Evolutionary conservation across 2,888 invertebrate genomes (phyloP).

Genomic region (Sympetrum striolatum): DNA sequence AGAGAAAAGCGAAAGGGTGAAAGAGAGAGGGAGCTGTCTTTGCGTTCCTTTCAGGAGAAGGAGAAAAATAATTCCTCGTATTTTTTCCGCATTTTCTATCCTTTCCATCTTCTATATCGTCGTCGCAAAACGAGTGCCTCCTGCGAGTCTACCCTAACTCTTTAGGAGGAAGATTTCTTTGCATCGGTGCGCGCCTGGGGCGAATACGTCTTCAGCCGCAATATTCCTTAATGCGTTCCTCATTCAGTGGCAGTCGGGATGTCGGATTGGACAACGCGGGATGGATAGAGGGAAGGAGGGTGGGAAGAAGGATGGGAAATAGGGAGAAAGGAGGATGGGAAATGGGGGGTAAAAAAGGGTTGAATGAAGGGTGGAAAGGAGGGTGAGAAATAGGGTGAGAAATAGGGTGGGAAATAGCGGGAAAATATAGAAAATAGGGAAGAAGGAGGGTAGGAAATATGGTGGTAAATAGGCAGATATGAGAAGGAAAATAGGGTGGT

Average conservation of each 20-base stretch:
- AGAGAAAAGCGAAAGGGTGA: not conserved
- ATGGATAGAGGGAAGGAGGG: not conserved
- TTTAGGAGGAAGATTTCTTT: not conserved
- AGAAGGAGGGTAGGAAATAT: too few species aligned
- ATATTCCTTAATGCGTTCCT: slow-evolving; percentile 10
- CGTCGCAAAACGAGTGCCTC: not conserved
- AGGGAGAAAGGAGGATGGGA: too few species aligned
- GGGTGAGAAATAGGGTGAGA: too few species aligned
- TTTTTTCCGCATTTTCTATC: not conserved
- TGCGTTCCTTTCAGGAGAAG: not conserved
- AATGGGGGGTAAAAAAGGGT: too few species aligned
- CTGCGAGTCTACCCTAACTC: not conserved
- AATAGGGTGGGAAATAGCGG: too few species aligned
- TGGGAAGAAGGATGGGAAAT: not conserved
- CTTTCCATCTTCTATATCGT: not conserved
- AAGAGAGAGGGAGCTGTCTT: not conserved
- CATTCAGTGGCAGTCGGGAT: not conserved
- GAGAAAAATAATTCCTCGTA: not conserved
- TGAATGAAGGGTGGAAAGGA: too few species aligned
- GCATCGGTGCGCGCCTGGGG: not conserved
- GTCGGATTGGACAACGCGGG: not conserved
- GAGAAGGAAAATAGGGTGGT: too few species aligned
- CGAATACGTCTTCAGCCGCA: not conserved
- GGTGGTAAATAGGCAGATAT: too few species aligned
- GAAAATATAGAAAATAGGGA: too few species aligned